These are phyloP conservation scores for Cecropterus lyciades DNA, from an alignment of 1,140 invertebrate genomes.

Conservation along the genomic window DNA sequence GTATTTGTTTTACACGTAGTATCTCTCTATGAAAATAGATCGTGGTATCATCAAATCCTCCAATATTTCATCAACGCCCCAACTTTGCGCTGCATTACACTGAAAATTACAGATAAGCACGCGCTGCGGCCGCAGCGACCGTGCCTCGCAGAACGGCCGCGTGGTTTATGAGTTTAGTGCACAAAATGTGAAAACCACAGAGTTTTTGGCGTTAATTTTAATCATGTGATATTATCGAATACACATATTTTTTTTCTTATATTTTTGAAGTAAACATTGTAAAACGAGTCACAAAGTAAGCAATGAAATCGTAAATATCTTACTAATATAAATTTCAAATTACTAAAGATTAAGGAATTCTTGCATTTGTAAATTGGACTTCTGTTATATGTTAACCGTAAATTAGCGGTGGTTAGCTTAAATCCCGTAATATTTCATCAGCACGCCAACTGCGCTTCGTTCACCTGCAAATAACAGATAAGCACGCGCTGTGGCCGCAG, in stretches of 20 bases:
- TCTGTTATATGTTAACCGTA: not conserved
- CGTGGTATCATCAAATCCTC: conserved; percentile 12
- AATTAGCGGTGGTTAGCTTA: not conserved
- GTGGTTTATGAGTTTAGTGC: conserved; percentile 76
- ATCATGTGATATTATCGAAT: not conserved
- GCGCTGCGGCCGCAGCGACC: conserved; percentile 64
- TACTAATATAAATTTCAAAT: no score
- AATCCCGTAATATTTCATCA: conserved; percentile 69
- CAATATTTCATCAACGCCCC: conserved; percentile 76
- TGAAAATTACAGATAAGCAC: conserved; percentile 80
- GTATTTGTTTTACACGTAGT: no score
- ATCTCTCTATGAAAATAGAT: not conserved
- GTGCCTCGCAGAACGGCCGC: conserved; percentile 73
- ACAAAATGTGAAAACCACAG: conserved; percentile 41
- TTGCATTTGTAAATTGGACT: not conserved
- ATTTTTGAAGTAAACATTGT: no score
- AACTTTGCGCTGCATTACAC: conserved; percentile 51
- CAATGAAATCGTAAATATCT: no score
- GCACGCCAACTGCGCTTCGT: conserved; percentile 57
- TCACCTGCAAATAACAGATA: conserved; percentile 76
- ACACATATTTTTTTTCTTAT: no score
- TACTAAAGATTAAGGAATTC: no score
- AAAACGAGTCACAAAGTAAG: no score
- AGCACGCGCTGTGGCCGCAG: conserved; percentile 69
- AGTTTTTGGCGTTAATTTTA: conserved; percentile 1